Base-by-base conservation (phyloP, 2,113 vertebrate genomes). In the Chaenogobius annularis region DNA sequence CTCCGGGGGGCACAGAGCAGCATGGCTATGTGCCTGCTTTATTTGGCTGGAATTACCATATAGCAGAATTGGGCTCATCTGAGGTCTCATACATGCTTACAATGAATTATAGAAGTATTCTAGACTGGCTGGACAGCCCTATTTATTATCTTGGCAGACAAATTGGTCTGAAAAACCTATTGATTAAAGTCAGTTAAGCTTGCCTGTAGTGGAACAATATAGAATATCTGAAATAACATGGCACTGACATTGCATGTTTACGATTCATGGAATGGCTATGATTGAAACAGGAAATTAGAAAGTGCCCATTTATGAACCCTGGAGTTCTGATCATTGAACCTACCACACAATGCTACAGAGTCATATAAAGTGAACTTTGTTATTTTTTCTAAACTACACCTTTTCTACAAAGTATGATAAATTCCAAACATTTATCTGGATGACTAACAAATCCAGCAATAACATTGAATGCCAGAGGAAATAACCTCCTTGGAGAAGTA, bases 11-110 rank as follows among this genome's bases (percentile, higher is more conserved):
- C 64, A 66, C 64, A 66, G 40, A 66, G 20, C 10, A 14, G 46
- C 31, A 47, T 70, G 73, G 47, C 44, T 62, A 14, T 62, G 44
- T 72, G 55, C 11, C 63, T 22, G 37, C 37, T 52, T 72, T 22
- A 35, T 48, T 72, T 40, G 61, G 61, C 35, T 11, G 17, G 35
- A 63, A 40, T 40, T 11, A 63, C 31, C 40, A n/a, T 63, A 63
- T 63, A 37, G 61, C 31, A 63, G 17, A 10, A 37, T 11, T 40
- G 61, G 61, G 58, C 31, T 63, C 9, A 63, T 40, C 19, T 63
- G 17, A 63, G 61, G 35, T 63, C 35, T n/a, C 35, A 63, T 63
- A 63, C 61, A n/a, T 19, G 17, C 61, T 40, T 63, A 63, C 61
- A 37, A 40, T n/a, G 37, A 63, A 63, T 63, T 63, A 43, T 63